Conservation (phyloP, 2,888 invertebrate genomes). For the Agrochola circellaris region DNA sequence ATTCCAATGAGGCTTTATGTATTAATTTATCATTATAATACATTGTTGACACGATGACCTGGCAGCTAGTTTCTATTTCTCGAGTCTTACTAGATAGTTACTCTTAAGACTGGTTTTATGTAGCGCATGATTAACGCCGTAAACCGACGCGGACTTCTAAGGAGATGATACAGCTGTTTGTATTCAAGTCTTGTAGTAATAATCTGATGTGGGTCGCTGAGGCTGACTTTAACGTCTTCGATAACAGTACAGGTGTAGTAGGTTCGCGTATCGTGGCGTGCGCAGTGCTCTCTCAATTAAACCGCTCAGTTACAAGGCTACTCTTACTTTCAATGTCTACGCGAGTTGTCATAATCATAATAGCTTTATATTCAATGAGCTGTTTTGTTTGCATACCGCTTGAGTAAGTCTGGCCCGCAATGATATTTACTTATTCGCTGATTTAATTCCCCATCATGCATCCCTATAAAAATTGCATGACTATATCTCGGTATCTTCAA, state of each 20-base stretch:
- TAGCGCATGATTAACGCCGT: constrained; percentile 53
- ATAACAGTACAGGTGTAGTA: constrained; percentile 35
- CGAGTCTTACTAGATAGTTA: constrained; percentile 47
- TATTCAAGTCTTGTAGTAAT: constrained; percentile 49
- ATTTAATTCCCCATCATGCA: constrained; percentile 73
- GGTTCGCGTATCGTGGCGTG: constrained; percentile 39
- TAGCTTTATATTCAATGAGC: constrained; percentile 66
- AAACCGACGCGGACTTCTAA: constrained; percentile 42
- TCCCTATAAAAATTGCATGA: constrained; percentile 65
- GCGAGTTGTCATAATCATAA: constrained; percentile 66
- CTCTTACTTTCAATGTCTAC: constrained; percentile 70
- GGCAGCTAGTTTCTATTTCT: constrained; percentile 56
- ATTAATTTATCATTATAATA: constrained; percentile 51
- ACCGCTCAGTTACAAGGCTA: constrained; percentile 58
- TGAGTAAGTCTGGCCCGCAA: constrained; percentile 51
- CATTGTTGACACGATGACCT: constrained; percentile 62
- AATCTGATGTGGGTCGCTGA: constrained; percentile 49
- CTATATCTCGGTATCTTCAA: constrained; percentile 55
- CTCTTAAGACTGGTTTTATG: constrained; percentile 61
- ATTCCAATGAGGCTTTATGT: constrained; percentile 42
- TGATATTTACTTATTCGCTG: constrained; percentile 65
- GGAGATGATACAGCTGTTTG: constrained; percentile 58
- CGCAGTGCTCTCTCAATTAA: constrained; percentile 60
- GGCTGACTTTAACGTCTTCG: constrained; percentile 44
- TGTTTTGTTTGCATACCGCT: constrained; percentile 70